Conservation (phyloP, 2,113 vertebrate species). For the Myrmecobius fasciatus region DNA sequence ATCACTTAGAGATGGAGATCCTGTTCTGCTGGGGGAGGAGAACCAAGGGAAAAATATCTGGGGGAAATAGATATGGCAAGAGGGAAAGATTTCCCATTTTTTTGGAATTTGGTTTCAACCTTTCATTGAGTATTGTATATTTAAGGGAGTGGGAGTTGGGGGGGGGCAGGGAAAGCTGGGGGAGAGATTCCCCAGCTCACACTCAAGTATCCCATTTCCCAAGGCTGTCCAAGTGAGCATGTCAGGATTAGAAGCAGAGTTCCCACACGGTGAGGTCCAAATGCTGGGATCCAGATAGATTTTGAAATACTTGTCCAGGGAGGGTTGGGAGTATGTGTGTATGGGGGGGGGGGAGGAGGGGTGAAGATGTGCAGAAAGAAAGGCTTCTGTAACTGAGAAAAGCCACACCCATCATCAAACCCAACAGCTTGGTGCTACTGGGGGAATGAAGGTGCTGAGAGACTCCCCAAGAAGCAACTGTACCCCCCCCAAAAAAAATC, state of each 20-base stretch:
- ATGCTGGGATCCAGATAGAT: background rate
- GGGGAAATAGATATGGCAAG: background rate
- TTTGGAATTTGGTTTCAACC: background rate
- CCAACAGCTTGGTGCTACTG: background rate
- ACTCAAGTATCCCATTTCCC: background rate
- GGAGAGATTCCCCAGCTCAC: background rate
- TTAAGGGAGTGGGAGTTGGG: background rate
- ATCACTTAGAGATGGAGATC: slow-evolving; percentile 6
- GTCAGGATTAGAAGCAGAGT: background rate
- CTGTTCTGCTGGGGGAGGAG: background rate
- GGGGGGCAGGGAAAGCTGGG: background rate
- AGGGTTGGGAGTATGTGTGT: background rate
- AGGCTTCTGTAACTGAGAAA: background rate
- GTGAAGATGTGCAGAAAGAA: background rate
- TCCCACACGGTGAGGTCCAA: accelerated
- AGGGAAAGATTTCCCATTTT: background rate
- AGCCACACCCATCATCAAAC: background rate
- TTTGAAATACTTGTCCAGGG: background rate
- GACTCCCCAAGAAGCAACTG: background rate
- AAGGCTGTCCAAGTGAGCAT: background rate
- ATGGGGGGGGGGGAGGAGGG: background rate
- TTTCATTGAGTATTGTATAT: background rate
- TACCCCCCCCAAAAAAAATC: background rate
- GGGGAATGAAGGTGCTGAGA: background rate
- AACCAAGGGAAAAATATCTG: background rate